Base-by-base conservation (phyloP, 1,140 invertebrate species). In the Ceratina australensis region DNA sequence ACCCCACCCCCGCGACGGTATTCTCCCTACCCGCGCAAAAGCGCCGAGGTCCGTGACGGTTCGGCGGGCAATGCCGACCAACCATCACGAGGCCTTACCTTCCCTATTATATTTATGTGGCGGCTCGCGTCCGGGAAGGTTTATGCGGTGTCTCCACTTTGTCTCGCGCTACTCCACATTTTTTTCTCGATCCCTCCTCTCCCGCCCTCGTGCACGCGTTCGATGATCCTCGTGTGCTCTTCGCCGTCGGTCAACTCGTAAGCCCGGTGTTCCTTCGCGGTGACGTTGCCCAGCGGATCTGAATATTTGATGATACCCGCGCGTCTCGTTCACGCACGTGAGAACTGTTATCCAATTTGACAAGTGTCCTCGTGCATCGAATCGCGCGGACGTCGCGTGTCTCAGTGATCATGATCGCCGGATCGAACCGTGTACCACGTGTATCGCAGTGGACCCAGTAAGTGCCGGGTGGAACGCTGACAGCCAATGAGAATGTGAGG, bases 51-150 rank as follows among this genome's bases (percentile, higher is more conserved):
- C 88, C 88, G 89, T 90, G 90, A 91, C 88, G 88, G 88, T 87
- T 87, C 90, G 90, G 87, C 88, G 88, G 86, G 89, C 89, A 90
- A 91, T 90, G 89, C 90, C 90, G 89, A 88, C 86, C 87, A 88
- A 91, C 88, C 90, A 91, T 92, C 91, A 91, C 90, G 89, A 91
- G 89, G 90, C 87, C 87, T 90, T 87, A 86, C 84, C 81, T 86
- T 85, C 88, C 82, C 89, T 91, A 89, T 92, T 91, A 92, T 92
- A 92, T 92, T 92, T 92, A 92, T 90, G 89, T 89, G 88, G 87
- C 87, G 87, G 88, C 90, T 90, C 90, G 89, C 89, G 89, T 74
- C 84, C 88, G 86, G 85, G 86, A 89, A 90, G 91, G 90, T 91
- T 90, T 89, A 89, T 88, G 84, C 82, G 79, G 83, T 85, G 83